Conservation (phyloP, 2,113 vertebrate genomes). For the Hippotragus niger region DNA sequence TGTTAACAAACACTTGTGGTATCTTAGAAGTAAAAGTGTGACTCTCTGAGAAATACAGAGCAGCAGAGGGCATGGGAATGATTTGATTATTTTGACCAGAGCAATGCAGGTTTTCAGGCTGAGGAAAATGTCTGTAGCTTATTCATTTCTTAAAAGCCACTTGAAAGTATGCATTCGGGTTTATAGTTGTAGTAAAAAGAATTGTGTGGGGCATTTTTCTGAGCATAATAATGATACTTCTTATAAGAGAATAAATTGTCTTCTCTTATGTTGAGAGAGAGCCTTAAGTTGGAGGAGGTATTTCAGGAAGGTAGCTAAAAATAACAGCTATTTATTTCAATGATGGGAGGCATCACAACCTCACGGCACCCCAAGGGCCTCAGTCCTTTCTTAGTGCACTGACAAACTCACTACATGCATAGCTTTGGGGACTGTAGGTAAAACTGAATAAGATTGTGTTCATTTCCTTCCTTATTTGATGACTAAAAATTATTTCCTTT, state of each 20-base stretch:
- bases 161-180: neutral
- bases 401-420: neutral
- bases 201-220: neutral
- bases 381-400: neutral
- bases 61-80: neutral
- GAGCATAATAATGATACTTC: neutral
- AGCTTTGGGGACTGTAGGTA: neutral
- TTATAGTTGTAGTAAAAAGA: conserved; percentile 3
- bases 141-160: conserved; percentile 13
- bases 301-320: neutral
- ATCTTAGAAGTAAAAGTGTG: conserved; percentile 40
- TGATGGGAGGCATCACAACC: neutral
- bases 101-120: conserved; percentile 23
- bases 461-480: neutral
- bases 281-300: neutral
- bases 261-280: neutral
- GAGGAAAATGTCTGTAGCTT: conserved; percentile 10
- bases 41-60: conserved; percentile 28
- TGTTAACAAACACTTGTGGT: conserved; percentile 39
- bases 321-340: neutral
- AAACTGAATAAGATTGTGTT: neutral
- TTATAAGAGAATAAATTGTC: neutral
- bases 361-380: neutral
- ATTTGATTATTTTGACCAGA: conserved; percentile 35
- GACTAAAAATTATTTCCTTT: neutral